Base-by-base conservation (phyloP, 1,140 invertebrate species). In the Archivesica marissinica region DNA sequence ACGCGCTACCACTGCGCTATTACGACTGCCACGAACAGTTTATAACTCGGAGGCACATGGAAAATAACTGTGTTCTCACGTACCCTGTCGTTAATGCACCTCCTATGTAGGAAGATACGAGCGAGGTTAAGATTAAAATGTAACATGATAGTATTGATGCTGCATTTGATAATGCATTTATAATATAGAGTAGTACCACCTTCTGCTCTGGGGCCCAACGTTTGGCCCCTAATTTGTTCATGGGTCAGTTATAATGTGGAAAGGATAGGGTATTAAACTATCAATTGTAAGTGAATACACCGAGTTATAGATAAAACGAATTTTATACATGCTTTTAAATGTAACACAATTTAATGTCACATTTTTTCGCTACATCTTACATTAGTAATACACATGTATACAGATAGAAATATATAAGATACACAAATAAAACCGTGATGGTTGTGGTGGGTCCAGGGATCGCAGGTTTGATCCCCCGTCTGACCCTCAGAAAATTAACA, bases 191-290 rank as follows among this genome's bases (percentile, higher is more conserved):
- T 44, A 25, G 23, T 28, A 25, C 33, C 41, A 47, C 41, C 68
- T 33, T 25, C 30, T 72, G 68, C 41, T 72, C 41, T n/a, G 68
- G 20, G 23, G 41, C 11, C 4, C 13, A 17, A 13, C 61, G 6
- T 9, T 47, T 72, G 1, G 20, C 68, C 68, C 41, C 17, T 72
- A 41, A 72, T 72, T 38, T 44, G 39, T 72, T 72, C 25, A 72
- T 33, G 68, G 68, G 68, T 72, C 68, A 72, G 38, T 50, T 44
- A 33, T 20, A 50, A 72, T 47, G 35, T 33, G 25, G 68, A 72
- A 72, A 72, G 30, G 39, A 72, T 50, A 47, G 41, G 68, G 44
- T 72, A 50, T 72, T 72, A 72, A 72, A 50, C n/a, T 41, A 23
- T n/a, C n/a, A 13, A 2, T 2, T 2, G 30, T 23, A 41, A 44